A percentile compares a stretch with the other conserved stretches of the same genome.
Evolutionary conservation across 2,113 vertebrate species (phyloP).

Genomic region (Catharus minimus): DNA sequence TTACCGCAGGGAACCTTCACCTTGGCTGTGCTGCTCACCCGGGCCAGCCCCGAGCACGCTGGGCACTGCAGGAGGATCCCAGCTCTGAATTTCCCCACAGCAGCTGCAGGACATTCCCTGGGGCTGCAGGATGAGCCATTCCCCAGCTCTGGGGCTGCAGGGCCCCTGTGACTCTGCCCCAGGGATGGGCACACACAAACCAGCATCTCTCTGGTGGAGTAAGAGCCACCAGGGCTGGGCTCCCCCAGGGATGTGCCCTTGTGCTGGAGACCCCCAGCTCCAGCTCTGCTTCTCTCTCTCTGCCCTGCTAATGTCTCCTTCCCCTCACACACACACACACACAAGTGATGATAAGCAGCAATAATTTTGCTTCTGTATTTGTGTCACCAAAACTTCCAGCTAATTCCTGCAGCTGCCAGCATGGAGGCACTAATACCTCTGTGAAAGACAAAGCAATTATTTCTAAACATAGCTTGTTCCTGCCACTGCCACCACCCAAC

Average conservation of each 20-base stretch:
- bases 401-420: constrained; percentile 45
- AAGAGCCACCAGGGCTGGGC: background rate
- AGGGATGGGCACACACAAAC: background rate
- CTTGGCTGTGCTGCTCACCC: accelerated
- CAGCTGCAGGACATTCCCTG: background rate
- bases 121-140: background rate
- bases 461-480: constrained; percentile 62
- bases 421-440: constrained; percentile 42
- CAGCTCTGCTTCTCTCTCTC: background rate
- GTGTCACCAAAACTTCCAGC: constrained; percentile 16
- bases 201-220: accelerated
- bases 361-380: constrained; percentile 1
- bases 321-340: background rate
- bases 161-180: background rate
- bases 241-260: accelerated
- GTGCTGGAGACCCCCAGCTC: background rate
- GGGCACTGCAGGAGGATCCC: accelerated
- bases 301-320: background rate
- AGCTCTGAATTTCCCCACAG: accelerated
- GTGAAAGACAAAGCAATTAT: constrained; percentile 66
- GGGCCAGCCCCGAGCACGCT: background rate
- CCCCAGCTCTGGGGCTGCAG: background rate
- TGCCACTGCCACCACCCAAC: constrained; percentile 14
- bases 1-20: accelerated
- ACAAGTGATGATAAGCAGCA: background rate